phyloP scores from a whole-genome alignment of 2,797 vertebrate genomes.

The Urocyon cinereoargenteus region DNA sequence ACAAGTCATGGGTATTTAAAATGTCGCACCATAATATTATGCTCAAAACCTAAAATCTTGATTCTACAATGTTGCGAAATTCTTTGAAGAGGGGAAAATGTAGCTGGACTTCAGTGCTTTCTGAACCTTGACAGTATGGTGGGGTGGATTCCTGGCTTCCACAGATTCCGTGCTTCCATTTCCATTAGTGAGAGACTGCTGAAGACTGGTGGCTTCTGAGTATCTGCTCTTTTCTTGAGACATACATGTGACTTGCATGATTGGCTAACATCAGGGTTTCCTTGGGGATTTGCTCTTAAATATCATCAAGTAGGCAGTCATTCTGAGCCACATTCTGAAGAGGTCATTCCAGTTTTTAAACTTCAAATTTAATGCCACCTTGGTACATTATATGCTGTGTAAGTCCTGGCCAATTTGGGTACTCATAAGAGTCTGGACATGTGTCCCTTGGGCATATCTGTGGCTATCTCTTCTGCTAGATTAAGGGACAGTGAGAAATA shows the following conservation, averaged over 20 bases:
- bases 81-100: not conserved
- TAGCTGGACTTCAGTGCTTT: not conserved
- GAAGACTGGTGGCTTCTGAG: not conserved
- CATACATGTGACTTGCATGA: not conserved
- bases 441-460: not conserved
- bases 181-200: not conserved
- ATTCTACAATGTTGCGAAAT: not conserved
- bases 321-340: not conserved
- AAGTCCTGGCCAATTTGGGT: not conserved
- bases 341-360: not conserved
- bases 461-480: not conserved
- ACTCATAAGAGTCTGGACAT: not conserved
- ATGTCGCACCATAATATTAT: not conserved
- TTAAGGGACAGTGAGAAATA: not conserved
- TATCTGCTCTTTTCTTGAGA: conserved; percentile 19
- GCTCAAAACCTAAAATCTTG: conserved; percentile 27
- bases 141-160: not conserved
- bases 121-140: not conserved
- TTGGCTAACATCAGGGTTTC: not conserved
- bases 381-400: not conserved
- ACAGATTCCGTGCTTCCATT: not conserved
- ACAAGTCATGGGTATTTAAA: not conserved
- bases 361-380: not conserved
- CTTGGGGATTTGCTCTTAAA: not conserved
- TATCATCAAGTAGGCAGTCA: conserved; percentile 12